Conservation (phyloP, 2,797 vertebrate genomes). For the Mycteria americana region DNA sequence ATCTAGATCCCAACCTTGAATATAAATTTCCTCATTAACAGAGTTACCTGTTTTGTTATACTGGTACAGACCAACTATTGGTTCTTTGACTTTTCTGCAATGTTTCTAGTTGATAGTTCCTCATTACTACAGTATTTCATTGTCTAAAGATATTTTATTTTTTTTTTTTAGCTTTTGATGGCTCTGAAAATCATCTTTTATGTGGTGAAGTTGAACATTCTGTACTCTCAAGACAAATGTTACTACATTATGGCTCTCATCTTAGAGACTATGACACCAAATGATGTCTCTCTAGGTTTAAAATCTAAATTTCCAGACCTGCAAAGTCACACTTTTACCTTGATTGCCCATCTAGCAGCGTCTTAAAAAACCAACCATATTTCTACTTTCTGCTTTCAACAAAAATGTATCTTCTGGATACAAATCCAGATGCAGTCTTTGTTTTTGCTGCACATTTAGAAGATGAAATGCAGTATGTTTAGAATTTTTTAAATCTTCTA, state of each 20-base stretch:
- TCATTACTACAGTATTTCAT: background rate
- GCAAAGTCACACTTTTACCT: background rate
- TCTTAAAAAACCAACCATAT: background rate
- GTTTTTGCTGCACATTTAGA: background rate
- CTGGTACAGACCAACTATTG: background rate
- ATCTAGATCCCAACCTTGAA: background rate
- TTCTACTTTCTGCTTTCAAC: background rate
- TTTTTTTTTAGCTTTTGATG: background rate
- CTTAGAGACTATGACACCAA: background rate
- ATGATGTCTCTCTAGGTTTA: background rate
- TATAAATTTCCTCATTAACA: background rate
- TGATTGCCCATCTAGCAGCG: background rate
- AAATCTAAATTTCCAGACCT: conserved; percentile 35
- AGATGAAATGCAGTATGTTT: background rate
- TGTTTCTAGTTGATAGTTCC: background rate
- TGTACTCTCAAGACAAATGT: background rate
- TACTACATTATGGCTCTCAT: background rate
- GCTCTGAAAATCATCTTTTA: background rate
- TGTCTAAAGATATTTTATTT: background rate
- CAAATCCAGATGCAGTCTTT: background rate
- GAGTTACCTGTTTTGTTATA: background rate
- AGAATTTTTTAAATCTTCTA: background rate
- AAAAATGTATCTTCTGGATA: background rate
- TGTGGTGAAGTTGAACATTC: background rate
- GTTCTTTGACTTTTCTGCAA: background rate